A percentile compares a stretch with the other conserved stretches of the same genome.
Conservation (phyloP, 2,113 vertebrate species). For the Oncorhynchus kisutch region DNA sequence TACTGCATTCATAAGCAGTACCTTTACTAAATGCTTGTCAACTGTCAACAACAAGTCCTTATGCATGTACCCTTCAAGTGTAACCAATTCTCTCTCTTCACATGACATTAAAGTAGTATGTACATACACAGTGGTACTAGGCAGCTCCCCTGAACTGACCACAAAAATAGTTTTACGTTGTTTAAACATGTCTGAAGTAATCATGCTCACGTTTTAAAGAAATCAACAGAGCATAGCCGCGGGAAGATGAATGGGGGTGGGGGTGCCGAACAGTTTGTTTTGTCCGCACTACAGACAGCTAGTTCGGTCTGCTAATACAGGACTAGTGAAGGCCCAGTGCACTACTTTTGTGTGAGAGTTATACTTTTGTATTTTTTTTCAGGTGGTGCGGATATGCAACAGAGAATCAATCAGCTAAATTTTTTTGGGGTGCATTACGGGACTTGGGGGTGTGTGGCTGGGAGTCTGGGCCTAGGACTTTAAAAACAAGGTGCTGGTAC, state of each 20-base stretch:
- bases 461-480: neutral
- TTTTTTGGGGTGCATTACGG: conserved; percentile 37
- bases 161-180: conserved; percentile 80
- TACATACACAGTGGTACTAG: conserved; percentile 63
- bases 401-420: conserved; percentile 38
- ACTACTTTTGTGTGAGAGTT: too few relatives aligned
- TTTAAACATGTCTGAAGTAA: conserved; percentile 50
- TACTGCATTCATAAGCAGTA: neutral
- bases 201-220: conserved; percentile 73
- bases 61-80: neutral
- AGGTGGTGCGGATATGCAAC: conserved; percentile 10
- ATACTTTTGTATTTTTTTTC: too few relatives aligned
- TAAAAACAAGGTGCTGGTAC: neutral
- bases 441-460: too few relatives aligned
- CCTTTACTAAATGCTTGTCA: too few relatives aligned
- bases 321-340: too few relatives aligned
- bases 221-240: conserved; percentile 37
- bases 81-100: conserved; percentile 34
- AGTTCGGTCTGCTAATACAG: too few relatives aligned
- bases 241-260: too few relatives aligned
- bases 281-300: too few relatives aligned
- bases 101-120: conserved; percentile 67
- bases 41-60: too few relatives aligned
- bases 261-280: too few relatives aligned
- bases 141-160: conserved; percentile 78